phyloP scores from a whole-genome alignment of 2,113 vertebrate genomes.

The Nothobranchius kuhntae region DNA sequence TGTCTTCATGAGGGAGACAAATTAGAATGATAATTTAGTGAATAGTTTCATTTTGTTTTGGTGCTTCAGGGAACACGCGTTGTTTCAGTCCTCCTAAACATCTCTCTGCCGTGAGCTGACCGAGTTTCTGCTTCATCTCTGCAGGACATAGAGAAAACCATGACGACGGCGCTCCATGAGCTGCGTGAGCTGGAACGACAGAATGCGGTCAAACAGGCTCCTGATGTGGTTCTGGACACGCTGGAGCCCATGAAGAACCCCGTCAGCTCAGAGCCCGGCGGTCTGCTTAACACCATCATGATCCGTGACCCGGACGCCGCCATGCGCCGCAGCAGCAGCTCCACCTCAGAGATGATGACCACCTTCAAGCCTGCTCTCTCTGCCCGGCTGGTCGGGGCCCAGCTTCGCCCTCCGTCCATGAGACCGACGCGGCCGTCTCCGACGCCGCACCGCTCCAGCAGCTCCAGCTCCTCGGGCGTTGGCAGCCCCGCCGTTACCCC shows the following conservation, averaged over 20 bases:
- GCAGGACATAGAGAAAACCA: slow-evolving; percentile 98
- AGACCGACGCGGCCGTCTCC: slow-evolving; percentile 84
- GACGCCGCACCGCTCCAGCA: slow-evolving; percentile 92
- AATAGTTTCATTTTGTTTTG: too few species aligned
- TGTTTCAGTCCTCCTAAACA: too few species aligned
- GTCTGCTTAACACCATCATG: slow-evolving; percentile 95
- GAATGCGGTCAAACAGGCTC: slow-evolving; percentile 95
- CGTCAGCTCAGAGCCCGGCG: slow-evolving; percentile 88
- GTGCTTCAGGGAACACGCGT: too few species aligned
- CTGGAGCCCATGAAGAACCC: slow-evolving; percentile 96
- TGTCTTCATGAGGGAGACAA: too few species aligned
- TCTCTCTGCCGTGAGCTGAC: too few species aligned
- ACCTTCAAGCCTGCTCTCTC: slow-evolving; percentile 95
- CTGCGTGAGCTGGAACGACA: slow-evolving; percentile 94
- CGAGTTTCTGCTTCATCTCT: background rate
- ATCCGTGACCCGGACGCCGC: slow-evolving; percentile 95
- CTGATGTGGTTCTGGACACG: slow-evolving; percentile 95
- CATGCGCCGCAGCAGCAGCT: slow-evolving; percentile 94
- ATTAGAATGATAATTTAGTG: too few species aligned
- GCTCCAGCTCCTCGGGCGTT: slow-evolving; percentile 93
- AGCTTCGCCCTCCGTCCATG: slow-evolving; percentile 90
- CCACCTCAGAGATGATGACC: slow-evolving; percentile 94
- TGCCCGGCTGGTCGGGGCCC: slow-evolving; percentile 87
- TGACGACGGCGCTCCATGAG: slow-evolving; percentile 95
- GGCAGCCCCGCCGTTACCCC: slow-evolving; percentile 95